Evolutionary conservation across 2,888 invertebrate species (phyloP).

Genomic region (Pelosia muscerda): DNA sequence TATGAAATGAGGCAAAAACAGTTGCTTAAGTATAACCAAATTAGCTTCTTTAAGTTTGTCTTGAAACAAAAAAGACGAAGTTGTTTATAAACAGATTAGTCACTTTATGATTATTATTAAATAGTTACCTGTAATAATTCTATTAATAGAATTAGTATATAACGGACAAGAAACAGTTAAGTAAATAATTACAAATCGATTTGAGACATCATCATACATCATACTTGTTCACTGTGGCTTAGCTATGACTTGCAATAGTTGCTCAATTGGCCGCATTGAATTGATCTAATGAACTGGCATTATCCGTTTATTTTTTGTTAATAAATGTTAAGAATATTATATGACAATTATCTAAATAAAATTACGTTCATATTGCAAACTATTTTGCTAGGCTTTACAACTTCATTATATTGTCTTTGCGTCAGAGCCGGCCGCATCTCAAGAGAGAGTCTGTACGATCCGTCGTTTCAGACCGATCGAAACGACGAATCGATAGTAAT

Average conservation of each 20-base stretch:
- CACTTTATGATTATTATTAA: conserved; percentile 1
- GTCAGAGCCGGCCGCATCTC: no score
- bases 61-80: background rate
- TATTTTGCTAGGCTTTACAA: background rate
- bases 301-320: conserved; percentile 1
- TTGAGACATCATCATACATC: background rate
- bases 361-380: background rate
- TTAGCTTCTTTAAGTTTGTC: background rate
- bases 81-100: background rate
- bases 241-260: conserved; percentile 26
- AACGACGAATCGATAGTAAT: no score
- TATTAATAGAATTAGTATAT: conserved; percentile 2
- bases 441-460: no score
- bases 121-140: background rate
- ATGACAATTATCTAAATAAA: background rate
- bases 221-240: conserved; percentile 23
- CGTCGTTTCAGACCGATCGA: no score
- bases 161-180: background rate
- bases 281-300: conserved; percentile 27
- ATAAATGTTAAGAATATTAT: conserved; percentile 5
- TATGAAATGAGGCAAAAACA: background rate
- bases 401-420: no score
- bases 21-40: conserved; percentile 2
- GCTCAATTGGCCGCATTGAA: conserved; percentile 32
- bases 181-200: conserved; percentile 20